These are phyloP conservation scores for Brachypalpus laphriformis DNA, from an alignment of 2,888 invertebrate species.

Conservation along the genomic window DNA sequence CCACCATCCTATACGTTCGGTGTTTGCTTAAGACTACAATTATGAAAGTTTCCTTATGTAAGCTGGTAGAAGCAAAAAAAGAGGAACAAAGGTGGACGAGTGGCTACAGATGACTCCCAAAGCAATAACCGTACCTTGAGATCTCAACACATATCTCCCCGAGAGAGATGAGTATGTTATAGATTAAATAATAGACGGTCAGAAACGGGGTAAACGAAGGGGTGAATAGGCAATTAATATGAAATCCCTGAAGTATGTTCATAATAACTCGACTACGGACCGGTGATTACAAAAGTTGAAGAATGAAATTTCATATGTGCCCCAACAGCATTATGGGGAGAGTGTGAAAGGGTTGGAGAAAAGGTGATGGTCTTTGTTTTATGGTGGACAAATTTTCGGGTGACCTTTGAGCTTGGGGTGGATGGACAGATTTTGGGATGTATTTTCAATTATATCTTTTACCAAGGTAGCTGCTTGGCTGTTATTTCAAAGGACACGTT, in stretches of 20 bases:
- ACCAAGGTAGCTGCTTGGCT: too few relatives aligned
- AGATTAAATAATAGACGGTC: slow-evolving; percentile 53
- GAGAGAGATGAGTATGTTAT: slow-evolving; percentile 49
- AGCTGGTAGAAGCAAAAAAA: slow-evolving; percentile 16
- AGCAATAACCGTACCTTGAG: slow-evolving; percentile 69
- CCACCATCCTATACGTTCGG: slow-evolving; percentile 38
- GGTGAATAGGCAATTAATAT: slow-evolving; percentile 71
- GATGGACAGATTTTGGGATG: too few relatives aligned
- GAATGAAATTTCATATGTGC: slow-evolving; percentile 44
- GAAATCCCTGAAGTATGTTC: slow-evolving; percentile 68
- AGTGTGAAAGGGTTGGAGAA: background rate
- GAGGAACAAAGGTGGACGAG: slow-evolving; percentile 66
- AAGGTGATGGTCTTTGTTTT: background rate
- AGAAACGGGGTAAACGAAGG: slow-evolving; percentile 17
- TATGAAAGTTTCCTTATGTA: slow-evolving; percentile 72
- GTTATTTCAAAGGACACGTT: too few relatives aligned
- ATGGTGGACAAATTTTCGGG: background rate
- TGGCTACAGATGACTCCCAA: slow-evolving; percentile 72
- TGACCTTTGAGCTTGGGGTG: background rate
- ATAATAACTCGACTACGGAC: slow-evolving; percentile 56
- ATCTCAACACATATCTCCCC: slow-evolving; percentile 36
- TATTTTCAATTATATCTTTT: too few relatives aligned
- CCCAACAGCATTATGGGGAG: background rate
- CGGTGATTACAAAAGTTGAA: slow-evolving; percentile 54
- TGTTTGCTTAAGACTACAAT: slow-evolving; percentile 74